Percentiles rank a stretch among this genome's conserved stretches.
Evolutionary conservation across 2,888 invertebrate genomes (phyloP).

Genomic region (Tenthredo scrophulariae): DNA sequence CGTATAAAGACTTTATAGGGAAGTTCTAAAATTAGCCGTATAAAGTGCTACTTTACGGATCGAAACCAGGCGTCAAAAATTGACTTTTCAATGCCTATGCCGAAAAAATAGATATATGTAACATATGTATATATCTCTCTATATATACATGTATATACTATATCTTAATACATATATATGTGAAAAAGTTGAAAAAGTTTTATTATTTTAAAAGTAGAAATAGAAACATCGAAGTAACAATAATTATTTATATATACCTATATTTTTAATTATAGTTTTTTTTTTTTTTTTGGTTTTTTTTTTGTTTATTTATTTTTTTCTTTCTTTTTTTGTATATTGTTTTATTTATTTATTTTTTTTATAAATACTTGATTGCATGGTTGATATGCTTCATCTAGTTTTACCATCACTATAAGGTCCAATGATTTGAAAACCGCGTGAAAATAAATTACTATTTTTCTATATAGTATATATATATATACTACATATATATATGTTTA

Average conservation of each 20-base stretch:
- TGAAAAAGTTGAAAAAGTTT: conserved; percentile 44
- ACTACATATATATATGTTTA: conserved; percentile 57
- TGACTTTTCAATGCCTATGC: no score
- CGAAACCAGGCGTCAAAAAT: no score
- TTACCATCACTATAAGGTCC: conserved; percentile 62
- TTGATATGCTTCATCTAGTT: conserved; percentile 74
- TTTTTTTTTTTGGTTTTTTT: conserved; percentile 38
- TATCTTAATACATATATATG: not conserved
- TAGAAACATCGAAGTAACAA: conserved; percentile 48
- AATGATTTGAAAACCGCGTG: conserved; percentile 67
- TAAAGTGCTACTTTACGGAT: no score
- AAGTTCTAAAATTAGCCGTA: no score
- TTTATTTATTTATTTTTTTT: conserved; percentile 54
- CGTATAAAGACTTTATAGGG: no score
- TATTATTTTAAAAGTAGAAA: conserved; percentile 29
- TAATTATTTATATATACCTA: conserved; percentile 40
- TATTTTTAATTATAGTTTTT: not conserved
- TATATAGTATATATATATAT: conserved; percentile 60
- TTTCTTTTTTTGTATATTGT: not conserved
- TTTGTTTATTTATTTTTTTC: conserved; percentile 36
- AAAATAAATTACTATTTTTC: conserved; percentile 76
- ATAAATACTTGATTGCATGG: conserved; percentile 73
- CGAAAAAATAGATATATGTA: conserved; percentile 59
- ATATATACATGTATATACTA: conserved; percentile 32
- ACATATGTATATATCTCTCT: conserved; percentile 1